Evolutionary conservation across 1,140 invertebrate species (phyloP).

Genomic region (Sminthurides bifidus): DNA sequence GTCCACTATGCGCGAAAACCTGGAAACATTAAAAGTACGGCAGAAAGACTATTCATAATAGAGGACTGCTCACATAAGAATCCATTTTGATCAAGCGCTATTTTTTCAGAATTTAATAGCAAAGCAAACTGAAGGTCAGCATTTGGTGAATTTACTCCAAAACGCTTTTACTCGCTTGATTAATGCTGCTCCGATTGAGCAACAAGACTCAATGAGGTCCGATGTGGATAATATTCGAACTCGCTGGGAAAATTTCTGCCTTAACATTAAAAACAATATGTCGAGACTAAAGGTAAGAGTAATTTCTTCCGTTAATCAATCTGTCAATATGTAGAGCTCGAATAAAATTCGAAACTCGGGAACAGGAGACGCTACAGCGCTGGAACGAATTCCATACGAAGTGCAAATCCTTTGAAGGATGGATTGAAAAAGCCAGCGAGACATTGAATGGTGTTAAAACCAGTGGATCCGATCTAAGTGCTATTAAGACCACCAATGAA

Average conservation of each 20-base stretch:
- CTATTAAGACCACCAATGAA: slow-evolving; percentile 81
- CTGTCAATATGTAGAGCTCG: background rate
- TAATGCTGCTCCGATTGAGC: slow-evolving; percentile 62
- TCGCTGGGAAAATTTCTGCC: slow-evolving; percentile 69
- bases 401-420: slow-evolving; percentile 52
- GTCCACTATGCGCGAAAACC: slow-evolving; percentile 62
- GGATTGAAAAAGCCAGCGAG: slow-evolving; percentile 55
- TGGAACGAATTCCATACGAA: slow-evolving; percentile 71
- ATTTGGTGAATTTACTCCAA: slow-evolving; percentile 61
- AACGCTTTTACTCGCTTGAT: slow-evolving; percentile 73
- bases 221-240: slow-evolving; percentile 60
- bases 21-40: slow-evolving; percentile 52
- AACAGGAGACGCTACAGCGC: slow-evolving; percentile 50
- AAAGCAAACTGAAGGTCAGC: slow-evolving; percentile 71
- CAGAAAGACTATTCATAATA: background rate
- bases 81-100: background rate
- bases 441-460: slow-evolving; percentile 46
- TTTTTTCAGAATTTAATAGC: slow-evolving; percentile 44
- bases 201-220: slow-evolving; percentile 61
- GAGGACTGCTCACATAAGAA: slow-evolving; percentile 23
- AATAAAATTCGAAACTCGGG: slow-evolving; percentile 4
- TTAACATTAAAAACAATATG: slow-evolving; percentile 63
- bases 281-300: slow-evolving; percentile 51
- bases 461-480: slow-evolving; percentile 66
- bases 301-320: too few relatives aligned